Evolutionary conservation across 2,888 invertebrate genomes (phyloP), one percentile per base, ranked within the genome.

Genomic region (Chloromyia formosa): DNA sequence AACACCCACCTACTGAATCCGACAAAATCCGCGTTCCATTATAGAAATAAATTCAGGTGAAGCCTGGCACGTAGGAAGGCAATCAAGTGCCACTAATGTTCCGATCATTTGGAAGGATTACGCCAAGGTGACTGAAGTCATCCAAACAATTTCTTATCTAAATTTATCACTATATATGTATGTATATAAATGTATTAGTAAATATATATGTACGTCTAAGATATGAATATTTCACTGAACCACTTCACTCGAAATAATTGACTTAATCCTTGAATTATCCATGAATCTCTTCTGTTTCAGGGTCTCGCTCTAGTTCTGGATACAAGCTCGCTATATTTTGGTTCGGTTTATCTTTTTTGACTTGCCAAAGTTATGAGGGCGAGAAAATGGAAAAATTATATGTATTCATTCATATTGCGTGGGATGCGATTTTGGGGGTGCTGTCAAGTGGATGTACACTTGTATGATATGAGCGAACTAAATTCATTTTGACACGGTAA

Each of bases 1-100:
- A 35, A 35, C 27, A 35, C 27, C 2, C 27, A 35, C 27, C 27
- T 35, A 35, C 7, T 35, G 27, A 35, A 35, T 35, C 7, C 27
- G n/a, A n/a, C n/a, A n/a, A n/a, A n/a, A n/a, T n/a, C n/a, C n/a
- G n/a, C 16, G 3, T 49, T 49, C 60, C 4, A 14, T 23, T 23
- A 23, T 12, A 22, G 23, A 60, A 22, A 23, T 23, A 60, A 60
- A 60, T 62, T 62, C 1, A 40, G n/a, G 27, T 62, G 12, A 40
- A 62, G 18, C 12, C 40, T 14, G n/a, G n/a, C 62, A 40, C 40
- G 35, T 62, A 62, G 62, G 16, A 61, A n/a, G 62, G 40, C 62
- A 62, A 62, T 62, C 40, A 40, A 62, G 62, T 40, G 62, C 35
- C 27, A 35, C 62, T 62, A 62, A 62, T 27, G 35, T n/a, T 62